A percentile compares a stretch with the other conserved stretches of the same genome.
Conservation (phyloP, 37 sponge, comb jelly and placozoan genomes). For the Geodia barretti region DNA sequence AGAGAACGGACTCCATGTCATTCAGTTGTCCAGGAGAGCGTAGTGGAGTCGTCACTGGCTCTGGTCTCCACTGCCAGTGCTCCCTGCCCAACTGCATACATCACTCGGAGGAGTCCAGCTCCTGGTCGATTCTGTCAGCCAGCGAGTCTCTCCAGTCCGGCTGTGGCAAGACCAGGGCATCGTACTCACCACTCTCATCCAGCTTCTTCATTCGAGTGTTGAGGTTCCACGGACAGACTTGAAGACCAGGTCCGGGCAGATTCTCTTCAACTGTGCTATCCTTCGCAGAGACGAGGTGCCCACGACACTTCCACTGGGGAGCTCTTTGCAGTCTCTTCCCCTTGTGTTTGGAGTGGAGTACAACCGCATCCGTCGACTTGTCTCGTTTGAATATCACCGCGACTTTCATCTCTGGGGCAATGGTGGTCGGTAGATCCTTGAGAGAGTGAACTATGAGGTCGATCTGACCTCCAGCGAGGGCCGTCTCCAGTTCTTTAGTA, state of each 20-base stretch:
- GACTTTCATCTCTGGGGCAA: conserved; percentile 77
- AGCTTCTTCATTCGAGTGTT: conserved; percentile 91
- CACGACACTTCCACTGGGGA: conserved; percentile 75
- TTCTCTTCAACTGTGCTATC: conserved; percentile 72
- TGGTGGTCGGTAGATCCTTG: conserved; percentile 91
- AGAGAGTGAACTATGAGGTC: conserved; percentile 93
- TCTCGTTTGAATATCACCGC: conserved; percentile 85
- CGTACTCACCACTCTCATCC: conserved; percentile 82
- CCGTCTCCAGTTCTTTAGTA: conserved; percentile 94
- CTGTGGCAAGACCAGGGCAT: conserved; percentile 86
- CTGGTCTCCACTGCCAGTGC: conserved; percentile 91
- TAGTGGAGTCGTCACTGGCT: conserved; percentile 39
- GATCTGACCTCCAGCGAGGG: conserved; percentile 67
- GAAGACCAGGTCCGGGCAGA: conserved; percentile 70
- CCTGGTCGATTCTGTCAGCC: conserved; percentile 67
- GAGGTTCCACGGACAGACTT: conserved; percentile 86
- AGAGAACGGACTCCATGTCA: conserved; percentile 59
- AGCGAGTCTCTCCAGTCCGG: conserved; percentile 89
- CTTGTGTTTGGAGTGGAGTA: conserved; percentile 71
- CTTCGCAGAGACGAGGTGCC: conserved; percentile 85
- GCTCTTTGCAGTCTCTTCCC: conserved; percentile 47
- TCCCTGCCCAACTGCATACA: conserved; percentile 97
- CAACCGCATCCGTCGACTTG: conserved; percentile 87
- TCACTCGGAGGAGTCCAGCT: conserved; percentile 55
- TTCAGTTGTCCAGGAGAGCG: conserved; percentile 31